Evolutionary conservation across 2,797 vertebrate genomes (phyloP).

Genomic region (Acridotheres tristis): DNA sequence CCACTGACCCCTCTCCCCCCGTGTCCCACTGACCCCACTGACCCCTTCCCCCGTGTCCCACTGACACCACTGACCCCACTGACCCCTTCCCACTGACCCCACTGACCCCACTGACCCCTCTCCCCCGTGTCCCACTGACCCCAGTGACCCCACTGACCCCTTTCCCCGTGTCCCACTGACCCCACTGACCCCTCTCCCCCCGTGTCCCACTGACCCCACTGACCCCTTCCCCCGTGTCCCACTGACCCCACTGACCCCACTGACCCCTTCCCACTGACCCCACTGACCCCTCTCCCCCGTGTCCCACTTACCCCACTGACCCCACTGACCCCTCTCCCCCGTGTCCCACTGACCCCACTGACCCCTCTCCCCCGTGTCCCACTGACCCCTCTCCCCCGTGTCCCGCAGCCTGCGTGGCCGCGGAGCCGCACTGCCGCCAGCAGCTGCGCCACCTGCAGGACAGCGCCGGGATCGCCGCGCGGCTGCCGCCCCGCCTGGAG

Average conservation of each 20-base stretch:
- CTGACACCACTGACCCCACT: not conserved
- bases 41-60: not conserved
- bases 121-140: no score
- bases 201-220: no score
- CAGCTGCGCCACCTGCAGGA: conserved; percentile 81
- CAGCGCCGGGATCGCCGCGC: conserved; percentile 73
- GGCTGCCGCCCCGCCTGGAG: conserved; percentile 81
- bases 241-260: not conserved
- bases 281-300: not conserved
- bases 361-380: no score
- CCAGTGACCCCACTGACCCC: no score
- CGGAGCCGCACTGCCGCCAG: conserved; percentile 78
- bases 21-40: no score
- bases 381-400: not conserved
- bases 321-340: no score
- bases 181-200: not conserved
- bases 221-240: no score
- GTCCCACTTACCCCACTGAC: no score
- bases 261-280: not conserved
- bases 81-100: not conserved
- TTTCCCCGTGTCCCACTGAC: no score
- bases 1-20: no score
- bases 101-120: not conserved
- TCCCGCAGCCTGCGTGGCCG: conserved; percentile 43
- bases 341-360: not conserved